Evolutionary conservation across 2,888 invertebrate genomes (phyloP), one percentile per base, ranked within the genome.

Genomic region (Xanthia icteritia): DNA sequence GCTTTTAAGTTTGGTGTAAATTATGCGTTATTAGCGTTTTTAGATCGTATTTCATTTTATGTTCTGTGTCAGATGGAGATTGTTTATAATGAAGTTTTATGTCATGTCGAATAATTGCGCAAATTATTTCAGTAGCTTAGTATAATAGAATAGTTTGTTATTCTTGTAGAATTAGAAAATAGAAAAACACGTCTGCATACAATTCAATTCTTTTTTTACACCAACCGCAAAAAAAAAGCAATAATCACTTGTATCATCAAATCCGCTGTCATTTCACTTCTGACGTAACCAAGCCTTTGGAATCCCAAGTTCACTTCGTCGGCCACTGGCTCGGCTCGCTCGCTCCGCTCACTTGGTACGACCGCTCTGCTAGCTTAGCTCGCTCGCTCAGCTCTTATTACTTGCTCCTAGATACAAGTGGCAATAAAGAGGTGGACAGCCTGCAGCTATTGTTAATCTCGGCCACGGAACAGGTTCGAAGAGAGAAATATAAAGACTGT

Each of bases 381-480:
- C 2, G 2, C 42, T 3, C 90, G 89, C 91, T 89, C 0, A 2
- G 20, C 42, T 72, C 89, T 88, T 66, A 27, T 88, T 23, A 68
- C 88, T 92, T 91, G 79, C 48, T 84, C 89, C 89, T 88, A 82
- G 74, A 76, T 58, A 77, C 77, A 88, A 90, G 89, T 88, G 90
- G 93, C 92, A 94, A 95, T 96, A 96, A 95, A 95, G 94, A 94
- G 93, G 93, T 94, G 92, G 93, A 93, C 93, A 92, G 95, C 94
- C 94, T 90, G 91, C 90, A 91, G 94, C 94, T 92, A 95, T 96
- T 96, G 95, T 96, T 94, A 94, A 93, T 94, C 92, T 92, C 91
- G 91, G 88, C 89, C 88, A 91, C 90, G 90, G 90, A 96, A 96
- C 96, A 93, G 95, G 96, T 96, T 93, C 90, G 88, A 90, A 90